Evolutionary conservation across 2,797 vertebrate genomes (phyloP).

Genomic region (Chaetophractus vellerosus): DNA sequence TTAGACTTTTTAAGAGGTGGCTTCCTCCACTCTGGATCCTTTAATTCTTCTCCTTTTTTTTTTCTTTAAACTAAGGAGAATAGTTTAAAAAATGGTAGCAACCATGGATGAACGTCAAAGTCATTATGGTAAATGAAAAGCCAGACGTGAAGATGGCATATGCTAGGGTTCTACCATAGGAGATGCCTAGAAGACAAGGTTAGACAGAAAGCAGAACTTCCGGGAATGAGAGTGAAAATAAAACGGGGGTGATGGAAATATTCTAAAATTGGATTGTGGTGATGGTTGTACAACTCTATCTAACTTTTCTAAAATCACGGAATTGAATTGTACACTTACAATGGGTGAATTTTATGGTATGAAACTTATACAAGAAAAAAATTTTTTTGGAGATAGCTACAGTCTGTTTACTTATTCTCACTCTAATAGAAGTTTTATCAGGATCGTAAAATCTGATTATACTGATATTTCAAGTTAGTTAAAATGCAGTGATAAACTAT

Average conservation of each 20-base stretch:
- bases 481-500: not conserved
- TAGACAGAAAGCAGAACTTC: not conserved
- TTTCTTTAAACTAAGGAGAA: not conserved
- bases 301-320: not conserved
- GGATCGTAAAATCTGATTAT: not conserved
- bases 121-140: not conserved
- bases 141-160: not conserved
- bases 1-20: not conserved
- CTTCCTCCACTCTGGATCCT: not conserved
- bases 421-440: not conserved
- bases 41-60: not conserved
- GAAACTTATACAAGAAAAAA: not conserved
- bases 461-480: not conserved
- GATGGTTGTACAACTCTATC: not conserved
- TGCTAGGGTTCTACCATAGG: not conserved
- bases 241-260: not conserved
- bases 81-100: not conserved
- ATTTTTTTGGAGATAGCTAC: not conserved
- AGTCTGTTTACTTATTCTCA: not conserved
- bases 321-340: not conserved
- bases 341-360: not conserved
- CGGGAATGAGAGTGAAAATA: not conserved
- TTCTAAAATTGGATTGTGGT: not conserved
- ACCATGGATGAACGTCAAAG: not conserved
- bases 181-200: not conserved